Percentiles rank a stretch among this genome's conserved stretches.
Evolutionary conservation across 92 coral and sea anemone species (phyloP).

Genomic region (Phenganax subtilis): DNA sequence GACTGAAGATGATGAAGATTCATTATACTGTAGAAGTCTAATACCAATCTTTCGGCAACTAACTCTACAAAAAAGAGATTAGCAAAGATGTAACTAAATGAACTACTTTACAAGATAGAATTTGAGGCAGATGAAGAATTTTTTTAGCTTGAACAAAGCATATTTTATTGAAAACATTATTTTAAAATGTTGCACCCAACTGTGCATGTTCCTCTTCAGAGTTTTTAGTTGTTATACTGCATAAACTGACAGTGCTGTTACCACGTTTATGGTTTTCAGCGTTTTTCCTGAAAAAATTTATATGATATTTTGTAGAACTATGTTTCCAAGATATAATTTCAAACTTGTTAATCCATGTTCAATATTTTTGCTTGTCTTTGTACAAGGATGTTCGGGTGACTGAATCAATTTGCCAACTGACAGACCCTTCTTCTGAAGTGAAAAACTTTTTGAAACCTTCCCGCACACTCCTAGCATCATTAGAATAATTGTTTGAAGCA

Average conservation of each 20-base stretch:
- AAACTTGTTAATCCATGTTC: neutral
- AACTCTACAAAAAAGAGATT: neutral
- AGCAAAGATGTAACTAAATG: slow-evolving; percentile 1
- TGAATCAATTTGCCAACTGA: slow-evolving; percentile 13
- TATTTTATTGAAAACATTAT: too few species aligned
- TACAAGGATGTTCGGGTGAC: neutral
- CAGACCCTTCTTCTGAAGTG: neutral
- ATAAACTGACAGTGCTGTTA: neutral
- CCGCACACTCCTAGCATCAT: neutral
- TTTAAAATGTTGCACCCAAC: too few species aligned
- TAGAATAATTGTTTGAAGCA: neutral
- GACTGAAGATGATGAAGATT: neutral
- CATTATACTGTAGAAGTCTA: slow-evolving; percentile 8
- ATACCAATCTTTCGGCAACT: slow-evolving; percentile 1
- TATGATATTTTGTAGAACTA: too few species aligned
- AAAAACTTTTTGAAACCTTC: slow-evolving; percentile 15
- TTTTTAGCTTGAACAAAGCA: too few species aligned
- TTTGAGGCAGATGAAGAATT: neutral
- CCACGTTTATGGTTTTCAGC: neutral
- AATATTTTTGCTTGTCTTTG: neutral
- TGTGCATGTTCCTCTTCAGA: too few species aligned
- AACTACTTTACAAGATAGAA: neutral
- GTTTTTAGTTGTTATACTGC: neutral
- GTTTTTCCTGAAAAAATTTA: too few species aligned
- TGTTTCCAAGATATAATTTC: too few species aligned